Conservation (phyloP, 2,113 vertebrate genomes). For the Athene noctua region DNA sequence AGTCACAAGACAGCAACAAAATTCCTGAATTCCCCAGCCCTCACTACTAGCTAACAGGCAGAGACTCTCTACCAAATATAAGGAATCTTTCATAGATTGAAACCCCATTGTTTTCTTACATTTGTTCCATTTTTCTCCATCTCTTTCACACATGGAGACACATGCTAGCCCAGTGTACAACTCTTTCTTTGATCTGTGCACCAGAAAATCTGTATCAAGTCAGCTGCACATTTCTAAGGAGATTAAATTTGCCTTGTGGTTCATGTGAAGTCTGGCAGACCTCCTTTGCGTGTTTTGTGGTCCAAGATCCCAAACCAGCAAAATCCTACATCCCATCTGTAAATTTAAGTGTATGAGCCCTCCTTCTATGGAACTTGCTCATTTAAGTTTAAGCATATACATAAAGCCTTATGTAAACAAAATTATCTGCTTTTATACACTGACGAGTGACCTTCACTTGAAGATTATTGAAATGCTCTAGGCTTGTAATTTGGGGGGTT, state of each 20-base stretch:
- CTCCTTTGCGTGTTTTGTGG: constrained; percentile 2
- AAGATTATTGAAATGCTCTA: background rate
- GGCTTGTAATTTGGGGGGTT: background rate
- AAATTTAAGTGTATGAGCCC: background rate
- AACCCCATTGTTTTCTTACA: background rate
- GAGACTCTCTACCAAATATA: background rate
- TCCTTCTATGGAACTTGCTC: background rate
- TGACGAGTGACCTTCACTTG: background rate
- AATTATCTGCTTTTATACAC: background rate
- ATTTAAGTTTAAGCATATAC: background rate
- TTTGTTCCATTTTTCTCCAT: background rate
- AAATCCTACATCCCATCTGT: background rate
- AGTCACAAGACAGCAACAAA: background rate
- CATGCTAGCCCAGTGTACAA: background rate
- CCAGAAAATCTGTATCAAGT: constrained; percentile 54
- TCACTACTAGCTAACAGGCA: background rate
- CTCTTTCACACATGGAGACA: background rate
- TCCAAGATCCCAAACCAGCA: background rate
- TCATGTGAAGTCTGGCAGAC: constrained; percentile 27
- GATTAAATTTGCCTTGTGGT: constrained; percentile 47
- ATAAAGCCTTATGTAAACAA: background rate
- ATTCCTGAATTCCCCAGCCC: background rate
- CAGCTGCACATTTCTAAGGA: constrained; percentile 51
- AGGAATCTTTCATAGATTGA: background rate
- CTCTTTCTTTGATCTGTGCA: constrained; percentile 27